phyloP scores from a whole-genome alignment of 2,888 invertebrate species.

The Pogonocherus hispidulus region DNA sequence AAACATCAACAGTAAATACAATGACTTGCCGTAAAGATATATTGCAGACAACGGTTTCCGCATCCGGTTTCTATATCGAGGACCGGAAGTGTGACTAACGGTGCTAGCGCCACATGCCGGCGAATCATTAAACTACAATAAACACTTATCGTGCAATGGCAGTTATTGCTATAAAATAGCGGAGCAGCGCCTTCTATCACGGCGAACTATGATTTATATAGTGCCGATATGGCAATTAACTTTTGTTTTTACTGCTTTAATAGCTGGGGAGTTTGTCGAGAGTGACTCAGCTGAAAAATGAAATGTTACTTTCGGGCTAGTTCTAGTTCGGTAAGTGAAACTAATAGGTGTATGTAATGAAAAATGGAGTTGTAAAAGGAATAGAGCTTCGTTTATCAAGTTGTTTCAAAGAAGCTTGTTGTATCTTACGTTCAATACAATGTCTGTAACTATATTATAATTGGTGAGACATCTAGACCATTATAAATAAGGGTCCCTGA shows the following conservation, averaged over 20 bases:
- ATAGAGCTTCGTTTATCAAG: constrained; percentile 21
- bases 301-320: not conserved
- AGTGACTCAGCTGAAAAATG: constrained; percentile 39
- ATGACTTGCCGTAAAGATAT: constrained; percentile 23
- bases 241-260: constrained; percentile 43
- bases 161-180: constrained; percentile 61
- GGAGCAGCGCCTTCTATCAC: constrained; percentile 44
- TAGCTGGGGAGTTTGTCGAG: constrained; percentile 22
- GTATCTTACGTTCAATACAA: too few species aligned
- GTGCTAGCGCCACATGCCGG: constrained; percentile 57
- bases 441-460: too few species aligned
- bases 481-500: too few species aligned
- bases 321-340: not conserved
- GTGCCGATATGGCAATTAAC: constrained; percentile 50
- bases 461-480: too few species aligned
- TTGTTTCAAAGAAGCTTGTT: too few species aligned
- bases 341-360: too few species aligned
- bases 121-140: constrained; percentile 65
- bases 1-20: constrained; percentile 9
- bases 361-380: not conserved
- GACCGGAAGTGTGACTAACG: constrained; percentile 62
- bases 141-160: constrained; percentile 64
- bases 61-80: constrained; percentile 57
- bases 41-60: constrained; percentile 58
- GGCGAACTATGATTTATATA: constrained; percentile 49